A percentile compares a stretch with the other conserved stretches of the same genome.
These are phyloP conservation scores for Drosophila yooni DNA, from an alignment of 2,888 invertebrate species.

Conservation along the genomic window DNA sequence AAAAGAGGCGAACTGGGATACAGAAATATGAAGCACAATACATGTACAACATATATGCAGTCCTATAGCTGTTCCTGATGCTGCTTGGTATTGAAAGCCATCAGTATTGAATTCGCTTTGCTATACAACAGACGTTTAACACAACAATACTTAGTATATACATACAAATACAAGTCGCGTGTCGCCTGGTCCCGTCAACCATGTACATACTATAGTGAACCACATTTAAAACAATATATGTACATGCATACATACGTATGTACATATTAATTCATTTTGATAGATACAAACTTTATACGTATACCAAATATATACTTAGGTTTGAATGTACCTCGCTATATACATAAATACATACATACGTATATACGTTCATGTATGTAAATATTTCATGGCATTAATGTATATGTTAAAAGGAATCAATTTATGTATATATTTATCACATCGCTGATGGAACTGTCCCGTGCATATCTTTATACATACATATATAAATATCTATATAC, in stretches of 20 bases:
- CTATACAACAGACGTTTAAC: constrained; percentile 67
- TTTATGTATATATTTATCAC: not conserved
- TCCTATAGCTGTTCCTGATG: constrained; percentile 42
- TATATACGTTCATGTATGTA: not conserved
- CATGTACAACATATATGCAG: constrained; percentile 13
- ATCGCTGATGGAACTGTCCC: not conserved
- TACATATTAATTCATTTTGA: constrained; percentile 9
- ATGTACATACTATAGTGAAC: constrained; percentile 24
- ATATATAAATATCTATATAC: not conserved
- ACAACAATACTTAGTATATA: constrained; percentile 22
- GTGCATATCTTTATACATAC: not conserved
- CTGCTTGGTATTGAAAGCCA: constrained; percentile 31
- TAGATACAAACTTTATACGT: constrained; percentile 9
- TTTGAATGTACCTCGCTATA: constrained; percentile 23
- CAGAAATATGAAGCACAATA: constrained; percentile 49
- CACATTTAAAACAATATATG: constrained; percentile 13
- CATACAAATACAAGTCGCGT: constrained; percentile 39
- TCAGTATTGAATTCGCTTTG: constrained; percentile 72
- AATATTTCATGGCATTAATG: not conserved
- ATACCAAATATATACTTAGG: constrained; percentile 25
- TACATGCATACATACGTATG: constrained; percentile 9
- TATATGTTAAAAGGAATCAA: not conserved
- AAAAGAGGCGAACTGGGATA: constrained; percentile 46
- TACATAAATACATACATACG: constrained; percentile 4
- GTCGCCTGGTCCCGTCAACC: constrained; percentile 42